phyloP scores from a whole-genome alignment of 2,888 invertebrate species.

The Zhuqinia jingwanae region DNA sequence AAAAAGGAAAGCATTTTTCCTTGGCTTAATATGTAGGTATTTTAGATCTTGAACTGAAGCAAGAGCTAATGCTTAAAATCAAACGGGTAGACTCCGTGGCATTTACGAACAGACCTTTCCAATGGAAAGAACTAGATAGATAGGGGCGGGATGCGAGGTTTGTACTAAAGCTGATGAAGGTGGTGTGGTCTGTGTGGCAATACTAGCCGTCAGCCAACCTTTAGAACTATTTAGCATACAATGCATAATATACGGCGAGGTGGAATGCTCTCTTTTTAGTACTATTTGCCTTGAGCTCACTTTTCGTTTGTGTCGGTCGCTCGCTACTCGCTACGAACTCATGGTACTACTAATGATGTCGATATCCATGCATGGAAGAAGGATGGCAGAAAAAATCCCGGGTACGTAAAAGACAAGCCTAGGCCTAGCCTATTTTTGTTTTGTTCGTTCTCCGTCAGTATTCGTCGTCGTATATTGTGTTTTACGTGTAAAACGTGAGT shows the following conservation, averaged over 20 bases:
- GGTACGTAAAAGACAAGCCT: constrained; percentile 45
- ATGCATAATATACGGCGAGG: constrained; percentile 3
- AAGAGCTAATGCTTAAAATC: neutral
- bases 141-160: constrained; percentile 54
- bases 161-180: constrained; percentile 32
- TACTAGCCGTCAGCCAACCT: no score
- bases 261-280: constrained; percentile 19
- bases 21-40: neutral
- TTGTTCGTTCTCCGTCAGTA: neutral
- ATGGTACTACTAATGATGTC: no score
- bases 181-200: no score
- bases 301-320: neutral
- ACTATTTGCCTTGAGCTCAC: neutral
- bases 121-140: constrained; percentile 63
- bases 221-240: no score
- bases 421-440: constrained; percentile 31
- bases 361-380: neutral
- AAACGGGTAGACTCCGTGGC: no score
- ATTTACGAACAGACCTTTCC: constrained; percentile 50
- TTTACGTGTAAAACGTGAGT: no score
- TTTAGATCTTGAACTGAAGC: neutral
- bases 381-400: constrained; percentile 37
- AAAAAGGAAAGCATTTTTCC: neutral
- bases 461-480: neutral
- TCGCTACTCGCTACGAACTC: no score